Base-by-base conservation (phyloP, 2,888 invertebrate genomes). In the Eupeodes latifasciatus region DNA sequence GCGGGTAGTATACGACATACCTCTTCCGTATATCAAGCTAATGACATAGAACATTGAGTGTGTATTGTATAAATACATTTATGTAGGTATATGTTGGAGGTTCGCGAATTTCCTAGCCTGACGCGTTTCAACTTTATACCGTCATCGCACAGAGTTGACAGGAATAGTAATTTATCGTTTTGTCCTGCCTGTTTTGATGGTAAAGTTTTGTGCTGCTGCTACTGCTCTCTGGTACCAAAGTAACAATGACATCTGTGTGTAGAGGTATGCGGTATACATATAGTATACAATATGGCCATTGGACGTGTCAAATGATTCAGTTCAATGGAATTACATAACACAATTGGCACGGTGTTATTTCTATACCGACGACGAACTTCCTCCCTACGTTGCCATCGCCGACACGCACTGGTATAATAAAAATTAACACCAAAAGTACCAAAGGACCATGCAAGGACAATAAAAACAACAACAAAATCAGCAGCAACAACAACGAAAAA, bases 251-350 rank as follows among this genome's bases (percentile, higher is more conserved):
- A 27, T 40, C 40, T 40, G 40, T 9, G 40, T 40, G 9, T 40
- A 7, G 40, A 40, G 40, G 40, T 40, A 5, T 40, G 40, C 1
- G 5, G 6, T 9, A 40, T 5, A 40, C 40, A 2, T 5, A 40
- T 40, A 27, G 4, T 4, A 5, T 40, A 40, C 71, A 79, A 78
- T 71, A 47, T 16, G 16, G 10, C 79, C 76, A 51, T 83, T 53
- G 72, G 62, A 80, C 80, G 87, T 87, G 87, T 87, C 87, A 87
- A 87, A 87, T 81, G 76, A 40, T 51, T 61, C 66, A 62, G 74
- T 84, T 82, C 86, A 86, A 82, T 79, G 79, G 66, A 82, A 79
- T 82, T 57, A 75, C 75, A 71, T 67, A 69, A 27, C 66, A 49
- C 62, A 34, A 53, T 55, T 55, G 71, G 55, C 53, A 40, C 16